phyloP scores from a whole-genome alignment of 2,888 invertebrate species.

The Meiosimyza decipiens region DNA sequence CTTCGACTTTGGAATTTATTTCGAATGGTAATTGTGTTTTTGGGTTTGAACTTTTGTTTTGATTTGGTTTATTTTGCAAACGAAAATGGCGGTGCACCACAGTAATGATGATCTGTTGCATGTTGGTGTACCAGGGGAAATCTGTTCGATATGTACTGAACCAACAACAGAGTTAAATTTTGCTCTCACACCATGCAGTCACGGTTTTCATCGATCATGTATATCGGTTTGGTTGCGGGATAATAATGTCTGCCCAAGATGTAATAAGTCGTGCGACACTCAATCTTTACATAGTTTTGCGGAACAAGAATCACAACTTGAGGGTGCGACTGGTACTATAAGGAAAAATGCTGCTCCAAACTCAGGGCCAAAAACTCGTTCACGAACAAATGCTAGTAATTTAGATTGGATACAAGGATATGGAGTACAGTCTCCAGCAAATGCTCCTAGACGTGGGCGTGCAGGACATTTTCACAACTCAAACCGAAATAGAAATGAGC shows the following conservation, averaged over 20 bases:
- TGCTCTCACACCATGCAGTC: background rate
- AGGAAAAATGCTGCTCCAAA: background rate
- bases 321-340: background rate
- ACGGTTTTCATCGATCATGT: background rate
- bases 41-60: too few species aligned
- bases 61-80: too few species aligned
- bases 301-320: background rate
- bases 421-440: background rate
- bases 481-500: too few species aligned
- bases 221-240: background rate
- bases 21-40: too few species aligned
- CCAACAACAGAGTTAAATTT: too few species aligned
- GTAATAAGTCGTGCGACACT: background rate
- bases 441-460: background rate
- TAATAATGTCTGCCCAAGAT: slow-evolving; percentile 4
- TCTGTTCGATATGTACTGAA: too few species aligned
- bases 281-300: slow-evolving; percentile 1
- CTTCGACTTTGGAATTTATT: too few species aligned
- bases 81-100: too few species aligned
- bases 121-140: too few species aligned
- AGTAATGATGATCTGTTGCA: too few species aligned
- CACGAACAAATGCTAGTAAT: background rate
- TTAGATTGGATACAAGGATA: background rate
- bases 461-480: background rate
- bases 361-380: background rate